These are phyloP conservation scores for Pithecia hirsuta DNA, from an alignment of 2,797 vertebrate species.

Conservation along the genomic window DNA sequence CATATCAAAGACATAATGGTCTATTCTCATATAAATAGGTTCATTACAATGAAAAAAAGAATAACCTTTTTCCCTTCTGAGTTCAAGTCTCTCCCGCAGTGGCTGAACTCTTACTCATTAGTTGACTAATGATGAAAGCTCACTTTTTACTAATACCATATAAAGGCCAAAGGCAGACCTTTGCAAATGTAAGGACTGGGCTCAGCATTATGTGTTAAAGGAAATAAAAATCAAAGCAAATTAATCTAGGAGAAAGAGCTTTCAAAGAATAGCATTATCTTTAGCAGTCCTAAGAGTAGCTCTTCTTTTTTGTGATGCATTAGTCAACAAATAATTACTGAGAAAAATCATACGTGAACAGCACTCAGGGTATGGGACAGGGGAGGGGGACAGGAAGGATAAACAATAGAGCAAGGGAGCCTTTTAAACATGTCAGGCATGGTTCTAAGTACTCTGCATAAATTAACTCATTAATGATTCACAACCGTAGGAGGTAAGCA, in stretches of 20 bases:
- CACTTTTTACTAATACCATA: conserved; percentile 27
- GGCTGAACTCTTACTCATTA: conserved; percentile 67
- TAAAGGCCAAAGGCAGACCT: conserved; percentile 38
- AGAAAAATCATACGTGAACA: background rate
- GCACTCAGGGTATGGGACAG: background rate
- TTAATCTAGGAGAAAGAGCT: conserved; percentile 42
- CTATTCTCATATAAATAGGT: conserved; percentile 40
- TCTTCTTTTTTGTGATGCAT: background rate
- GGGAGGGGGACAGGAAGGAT: background rate
- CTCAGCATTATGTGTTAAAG: background rate
- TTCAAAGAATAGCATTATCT: conserved; percentile 53
- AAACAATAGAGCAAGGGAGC: background rate
- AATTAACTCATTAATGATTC: background rate
- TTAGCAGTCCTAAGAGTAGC: background rate
- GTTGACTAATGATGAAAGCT: conserved; percentile 67
- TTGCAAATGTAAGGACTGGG: conserved; percentile 26
- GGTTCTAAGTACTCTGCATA: background rate
- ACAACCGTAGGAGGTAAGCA: background rate
- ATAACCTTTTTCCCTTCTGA: conserved; percentile 56
- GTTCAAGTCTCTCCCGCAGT: conserved; percentile 60
- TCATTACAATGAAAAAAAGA: conserved; percentile 69
- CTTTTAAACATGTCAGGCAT: background rate
- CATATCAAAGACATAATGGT: conserved; percentile 44
- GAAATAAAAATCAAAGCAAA: conserved; percentile 72
- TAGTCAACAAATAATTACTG: conserved; percentile 59